Evolutionary conservation across 2,797 vertebrate species (phyloP), one percentile per base, ranked within the genome.

Genomic region (Macrochelys suwanniensis): DNA sequence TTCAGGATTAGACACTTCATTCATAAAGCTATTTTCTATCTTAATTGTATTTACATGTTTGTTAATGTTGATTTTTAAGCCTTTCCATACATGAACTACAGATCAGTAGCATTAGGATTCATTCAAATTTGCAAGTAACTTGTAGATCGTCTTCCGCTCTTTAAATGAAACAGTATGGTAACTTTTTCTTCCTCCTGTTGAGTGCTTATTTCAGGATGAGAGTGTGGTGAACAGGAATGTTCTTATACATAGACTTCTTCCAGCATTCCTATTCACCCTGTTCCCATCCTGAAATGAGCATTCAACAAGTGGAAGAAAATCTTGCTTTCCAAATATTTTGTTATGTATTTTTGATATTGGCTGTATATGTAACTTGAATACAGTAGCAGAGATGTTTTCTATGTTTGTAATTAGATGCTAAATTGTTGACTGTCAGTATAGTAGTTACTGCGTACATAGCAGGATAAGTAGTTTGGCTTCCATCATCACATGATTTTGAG

Each of bases 331-430:
- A 85, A 81, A 31, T 84, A 93, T 96, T 97, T 94, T 97, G 89
- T 97, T 97, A 59, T 50, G 92, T 99, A 97, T 94, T 98, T 99
- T 97, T 98, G 98, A 94, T 97, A 47, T 93, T 94, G 89, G 88
- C 93, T 97, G 91, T 97, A 94, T 97, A 94, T 96, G 97, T 98
- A 96, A 97, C 94, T 96, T 87, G 4, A 91, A 94, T 89, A 83
- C 82, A 77, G 95, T 96, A 97, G 94, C 96, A 96, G 96, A 95
- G 78, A 49, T 83, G 19, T 93, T 96, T 94, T 95, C 92, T 97
- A 94, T 93, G 87, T 98, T 97, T 92, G 94, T 94, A 93, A 96
- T 94, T 96, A 96, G 96, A 93, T 93, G 92, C 93, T 92, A 0
- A 94, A 53, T 89, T 92, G 91, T 57, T 21, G 68, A 82, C 54